A percentile compares a stretch with the other conserved stretches of the same genome.
Conservation (phyloP, 2,113 vertebrate genomes). For the Tautogolabrus adspersus region DNA sequence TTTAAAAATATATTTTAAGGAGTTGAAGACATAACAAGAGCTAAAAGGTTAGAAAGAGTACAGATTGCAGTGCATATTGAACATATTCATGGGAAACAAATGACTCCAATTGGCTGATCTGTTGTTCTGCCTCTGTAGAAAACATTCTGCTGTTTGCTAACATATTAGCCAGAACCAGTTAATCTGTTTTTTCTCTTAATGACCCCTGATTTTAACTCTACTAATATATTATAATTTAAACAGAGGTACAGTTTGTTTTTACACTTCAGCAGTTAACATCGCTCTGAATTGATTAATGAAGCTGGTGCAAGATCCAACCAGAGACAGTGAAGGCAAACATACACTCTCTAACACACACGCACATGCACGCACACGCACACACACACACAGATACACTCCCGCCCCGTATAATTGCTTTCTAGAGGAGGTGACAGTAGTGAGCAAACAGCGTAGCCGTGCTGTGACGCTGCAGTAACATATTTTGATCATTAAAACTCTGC, state of each 20-base stretch:
- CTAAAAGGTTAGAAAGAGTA: too few relatives aligned
- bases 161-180: background rate
- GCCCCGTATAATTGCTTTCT: conserved; percentile 61
- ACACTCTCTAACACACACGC: conserved; percentile 5
- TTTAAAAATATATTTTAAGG: too few relatives aligned
- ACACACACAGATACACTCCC: background rate
- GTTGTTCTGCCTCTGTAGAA: background rate
- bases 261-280: background rate
- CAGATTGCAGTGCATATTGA: too few relatives aligned
- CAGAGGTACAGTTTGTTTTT: background rate
- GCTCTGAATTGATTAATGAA: conserved; percentile 10
- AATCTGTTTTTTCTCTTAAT: background rate
- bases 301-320: background rate
- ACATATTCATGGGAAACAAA: too few relatives aligned
- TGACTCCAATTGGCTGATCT: too few relatives aligned
- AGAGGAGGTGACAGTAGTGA: conserved; percentile 60
- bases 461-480: conserved; percentile 51
- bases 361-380: background rate
- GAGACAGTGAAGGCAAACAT: background rate
- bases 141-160: background rate
- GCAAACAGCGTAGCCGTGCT: conserved; percentile 40
- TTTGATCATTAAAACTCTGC: conserved; percentile 72
- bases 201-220: background rate
- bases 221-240: conserved; percentile 2
- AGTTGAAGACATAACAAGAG: too few relatives aligned